Base-by-base conservation (phyloP, 2,888 invertebrate species). In the Silvanus unidentatus region DNA sequence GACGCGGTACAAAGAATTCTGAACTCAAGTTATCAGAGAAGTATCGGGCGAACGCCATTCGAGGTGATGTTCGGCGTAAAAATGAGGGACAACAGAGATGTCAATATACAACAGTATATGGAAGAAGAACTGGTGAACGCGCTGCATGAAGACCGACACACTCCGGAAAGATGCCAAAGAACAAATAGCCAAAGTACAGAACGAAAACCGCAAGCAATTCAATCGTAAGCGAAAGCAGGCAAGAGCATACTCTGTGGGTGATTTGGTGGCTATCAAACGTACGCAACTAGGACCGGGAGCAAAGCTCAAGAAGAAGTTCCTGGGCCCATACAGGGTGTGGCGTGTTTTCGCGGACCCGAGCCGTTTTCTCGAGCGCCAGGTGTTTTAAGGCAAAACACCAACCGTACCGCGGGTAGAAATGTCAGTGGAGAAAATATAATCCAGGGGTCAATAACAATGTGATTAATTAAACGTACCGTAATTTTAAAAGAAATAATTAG, bases 261-360 rank as follows among this genome's bases (percentile, higher is more conserved):
- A 62, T 30, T 22, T 59, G 14, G 64, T 67, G 1, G 65, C 64
- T 2, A 66, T 68, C 11, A 61, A 67, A 46, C 47, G 62, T 13
- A 67, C 66, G 1, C 65, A 69, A 42, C 64, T 63, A 47, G 65
- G 63, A 2, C 49, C 57, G 11, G 66, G 64, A 1, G 35, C 63
- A 8, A 70, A 70, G 46, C 39, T 68, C 1, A 47, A 57, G 15
- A 39, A 53, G 1, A 68, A 66, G 46, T 68, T 54, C 43, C 44
- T 69, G 9, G 69, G 68, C 1, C 65, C 67, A 3, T 67, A 69
- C 44, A 55, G 53, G 40, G 50, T 50, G n/a, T n/a, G n/a, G n/a
- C n/a, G n/a, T n/a, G n/a, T n/a, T n/a, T n/a, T n/a, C n/a, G n/a
- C n/a, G n/a, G n/a, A n/a, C n/a, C n/a, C n/a, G n/a, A n/a, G n/a